Evolutionary conservation across 1,140 invertebrate species (phyloP).

Genomic region (Halesus radiatus): DNA sequence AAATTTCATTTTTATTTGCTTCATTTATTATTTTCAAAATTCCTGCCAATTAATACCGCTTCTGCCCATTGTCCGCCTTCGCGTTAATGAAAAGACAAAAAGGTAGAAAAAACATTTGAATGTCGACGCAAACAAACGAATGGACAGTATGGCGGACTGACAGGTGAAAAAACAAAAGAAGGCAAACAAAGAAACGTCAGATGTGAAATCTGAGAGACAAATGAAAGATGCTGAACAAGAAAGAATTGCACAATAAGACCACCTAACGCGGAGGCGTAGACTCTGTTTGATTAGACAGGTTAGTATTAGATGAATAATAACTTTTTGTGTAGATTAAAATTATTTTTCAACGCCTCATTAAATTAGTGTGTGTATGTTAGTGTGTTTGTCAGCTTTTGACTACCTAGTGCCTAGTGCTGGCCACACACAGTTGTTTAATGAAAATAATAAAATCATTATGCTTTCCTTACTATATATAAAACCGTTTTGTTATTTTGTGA

Average conservation of each 20-base stretch:
- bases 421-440: too few relatives aligned
- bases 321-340: too few relatives aligned
- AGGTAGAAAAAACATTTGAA: conserved; percentile 20
- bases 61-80: conserved; percentile 11
- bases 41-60: conserved; percentile 13
- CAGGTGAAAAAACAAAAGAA: conserved; percentile 27
- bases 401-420: too few relatives aligned
- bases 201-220: conserved; percentile 48
- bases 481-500: too few relatives aligned
- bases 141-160: conserved; percentile 32
- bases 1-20: conserved; percentile 3
- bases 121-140: conserved; percentile 23
- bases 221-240: conserved; percentile 46
- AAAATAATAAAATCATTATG: too few relatives aligned
- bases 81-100: conserved; percentile 36
- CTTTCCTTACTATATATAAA: too few relatives aligned
- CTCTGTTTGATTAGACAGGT: conserved; percentile 17
- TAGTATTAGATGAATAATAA: not conserved
- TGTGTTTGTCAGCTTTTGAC: too few relatives aligned
- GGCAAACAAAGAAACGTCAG: conserved; percentile 51
- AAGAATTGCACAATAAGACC: conserved; percentile 56
- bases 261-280: conserved; percentile 47
- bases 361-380: too few relatives aligned
- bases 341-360: not conserved
- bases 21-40: conserved; percentile 19